phyloP scores from a whole-genome alignment of 2,113 vertebrate species.

The Accipiter virgatus region DNA sequence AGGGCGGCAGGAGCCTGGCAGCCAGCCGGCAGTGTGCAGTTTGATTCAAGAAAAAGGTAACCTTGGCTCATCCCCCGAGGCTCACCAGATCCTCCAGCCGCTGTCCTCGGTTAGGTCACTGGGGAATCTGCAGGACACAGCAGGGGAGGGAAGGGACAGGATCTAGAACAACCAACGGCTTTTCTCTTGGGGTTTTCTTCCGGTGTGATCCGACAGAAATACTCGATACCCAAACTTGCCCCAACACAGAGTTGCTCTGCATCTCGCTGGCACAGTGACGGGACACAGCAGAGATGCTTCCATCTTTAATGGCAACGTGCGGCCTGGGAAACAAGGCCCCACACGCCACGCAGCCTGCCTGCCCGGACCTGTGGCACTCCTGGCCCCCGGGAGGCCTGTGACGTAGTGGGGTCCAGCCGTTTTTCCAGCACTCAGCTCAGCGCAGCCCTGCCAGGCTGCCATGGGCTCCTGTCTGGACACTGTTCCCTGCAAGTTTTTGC shows the following conservation, averaged over 20 bases:
- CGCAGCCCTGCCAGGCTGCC: neutral
- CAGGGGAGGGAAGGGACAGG: neutral
- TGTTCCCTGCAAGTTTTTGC: neutral
- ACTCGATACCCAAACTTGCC: neutral
- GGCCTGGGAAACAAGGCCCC: neutral
- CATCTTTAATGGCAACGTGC: rapidly evolving
- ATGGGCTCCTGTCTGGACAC: neutral
- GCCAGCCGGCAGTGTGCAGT: slow-evolving; percentile 73
- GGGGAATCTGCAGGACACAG: slow-evolving; percentile 62
- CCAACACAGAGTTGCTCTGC: neutral
- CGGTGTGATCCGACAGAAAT: rapidly evolving
- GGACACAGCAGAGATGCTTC: neutral
- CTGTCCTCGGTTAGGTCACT: slow-evolving; percentile 73
- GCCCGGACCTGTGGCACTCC: neutral
- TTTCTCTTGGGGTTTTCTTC: neutral
- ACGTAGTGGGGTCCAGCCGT: neutral
- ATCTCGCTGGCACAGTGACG: rapidly evolving
- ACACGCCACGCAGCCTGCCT: neutral
- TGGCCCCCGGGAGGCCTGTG: neutral
- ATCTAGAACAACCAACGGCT: neutral
- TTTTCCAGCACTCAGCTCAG: neutral
- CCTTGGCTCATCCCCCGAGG: slow-evolving; percentile 72
- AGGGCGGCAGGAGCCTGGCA: slow-evolving; percentile 67
- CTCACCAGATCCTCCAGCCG: slow-evolving; percentile 72
- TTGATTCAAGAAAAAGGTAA: slow-evolving; percentile 66